Evolutionary conservation across 1,140 invertebrate species (phyloP).

Genomic region (Palaemon carinicauda): DNA sequence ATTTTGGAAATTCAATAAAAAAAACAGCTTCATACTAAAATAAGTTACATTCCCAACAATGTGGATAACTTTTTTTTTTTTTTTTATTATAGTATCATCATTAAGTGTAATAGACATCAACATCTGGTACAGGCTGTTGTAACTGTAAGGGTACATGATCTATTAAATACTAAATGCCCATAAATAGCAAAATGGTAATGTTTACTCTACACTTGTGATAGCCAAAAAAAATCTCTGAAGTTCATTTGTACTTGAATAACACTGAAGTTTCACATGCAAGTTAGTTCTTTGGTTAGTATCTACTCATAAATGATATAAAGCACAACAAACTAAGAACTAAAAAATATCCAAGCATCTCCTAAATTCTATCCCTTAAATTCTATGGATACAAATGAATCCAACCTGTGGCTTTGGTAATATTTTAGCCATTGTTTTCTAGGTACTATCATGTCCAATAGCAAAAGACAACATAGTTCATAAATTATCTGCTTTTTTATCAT

Average conservation of each 20-base stretch:
- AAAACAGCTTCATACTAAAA: no score
- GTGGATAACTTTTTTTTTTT: no score
- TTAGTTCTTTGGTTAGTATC: conserved; percentile 10
- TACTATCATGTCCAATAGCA: not conserved
- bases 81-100: no score
- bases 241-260: not conserved
- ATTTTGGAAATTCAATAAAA: no score
- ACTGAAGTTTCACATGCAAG: conserved; percentile 9
- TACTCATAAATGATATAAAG: not conserved
- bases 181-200: no score
- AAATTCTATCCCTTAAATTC: not conserved
- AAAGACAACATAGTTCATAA: not conserved
- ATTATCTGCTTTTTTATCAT: not conserved
- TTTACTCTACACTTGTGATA: no score
- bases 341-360: not conserved
- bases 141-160: no score
- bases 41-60: no score
- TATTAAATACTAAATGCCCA: no score
- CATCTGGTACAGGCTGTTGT: no score
- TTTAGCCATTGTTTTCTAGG: not conserved
- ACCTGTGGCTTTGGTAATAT: not conserved
- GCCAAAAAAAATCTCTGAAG: no score
- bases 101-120: no score
- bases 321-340: not conserved
- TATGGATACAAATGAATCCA: not conserved